Evolutionary conservation across 2,888 invertebrate species (phyloP).

Genomic region (Metallyticus violacea): DNA sequence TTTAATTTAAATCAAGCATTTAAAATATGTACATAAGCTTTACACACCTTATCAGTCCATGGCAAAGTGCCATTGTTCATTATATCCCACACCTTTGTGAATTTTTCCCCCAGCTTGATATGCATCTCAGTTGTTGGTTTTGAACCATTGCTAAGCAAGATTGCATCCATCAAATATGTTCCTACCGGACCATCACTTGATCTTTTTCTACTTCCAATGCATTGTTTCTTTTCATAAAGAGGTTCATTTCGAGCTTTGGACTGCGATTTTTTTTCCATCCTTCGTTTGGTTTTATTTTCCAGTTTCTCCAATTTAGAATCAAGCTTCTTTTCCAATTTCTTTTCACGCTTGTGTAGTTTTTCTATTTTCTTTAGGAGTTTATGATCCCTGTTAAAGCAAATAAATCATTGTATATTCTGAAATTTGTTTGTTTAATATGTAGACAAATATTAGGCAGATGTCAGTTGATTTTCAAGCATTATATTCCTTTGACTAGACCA

Average conservation of each 20-base stretch:
- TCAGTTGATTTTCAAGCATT: too few species aligned
- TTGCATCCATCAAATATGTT: constrained; percentile 30
- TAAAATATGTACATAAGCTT: neutral
- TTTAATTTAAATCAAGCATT: neutral
- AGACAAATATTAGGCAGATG: too few species aligned
- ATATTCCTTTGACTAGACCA: too few species aligned
- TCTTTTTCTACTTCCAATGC: constrained; percentile 2
- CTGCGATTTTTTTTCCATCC: constrained; percentile 44
- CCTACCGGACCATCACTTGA: constrained; percentile 19
- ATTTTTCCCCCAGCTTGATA: constrained; percentile 43
- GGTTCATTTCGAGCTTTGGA: constrained; percentile 21
- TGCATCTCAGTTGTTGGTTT: constrained; percentile 18
- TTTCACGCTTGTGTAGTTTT: constrained; percentile 33
- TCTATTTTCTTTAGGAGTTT: constrained; percentile 35
- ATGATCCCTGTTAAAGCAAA: constrained; percentile 27
- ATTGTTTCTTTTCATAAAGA: constrained; percentile 15
- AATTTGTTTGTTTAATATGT: too few species aligned
- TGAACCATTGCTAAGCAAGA: constrained; percentile 28
- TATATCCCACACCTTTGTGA: constrained; percentile 46
- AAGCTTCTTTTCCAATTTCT: constrained; percentile 43
- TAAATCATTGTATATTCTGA: too few species aligned
- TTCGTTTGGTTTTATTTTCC: constrained; percentile 46
- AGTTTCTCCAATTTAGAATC: constrained; percentile 47
- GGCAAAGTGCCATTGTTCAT: constrained; percentile 44
- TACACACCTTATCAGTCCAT: constrained; percentile 41